These are phyloP conservation scores for Tragulus kanchil DNA, from an alignment of 2,113 vertebrate species.

Conservation along the genomic window DNA sequence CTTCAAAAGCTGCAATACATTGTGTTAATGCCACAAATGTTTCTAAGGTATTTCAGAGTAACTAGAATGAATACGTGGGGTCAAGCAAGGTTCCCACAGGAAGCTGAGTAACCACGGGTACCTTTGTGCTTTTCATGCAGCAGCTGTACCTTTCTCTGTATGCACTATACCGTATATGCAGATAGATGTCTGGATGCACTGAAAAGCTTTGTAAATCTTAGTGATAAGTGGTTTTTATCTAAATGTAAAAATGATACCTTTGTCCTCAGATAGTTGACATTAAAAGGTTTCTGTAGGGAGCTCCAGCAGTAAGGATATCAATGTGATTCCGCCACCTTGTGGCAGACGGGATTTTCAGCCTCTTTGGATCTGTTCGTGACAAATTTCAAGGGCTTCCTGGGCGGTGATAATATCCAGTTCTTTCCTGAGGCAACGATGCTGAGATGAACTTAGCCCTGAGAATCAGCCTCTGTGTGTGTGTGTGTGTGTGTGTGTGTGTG, in stretches of 20 bases:
- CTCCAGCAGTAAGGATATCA: conserved; percentile 45
- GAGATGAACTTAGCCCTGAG: background rate
- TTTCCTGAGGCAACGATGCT: background rate
- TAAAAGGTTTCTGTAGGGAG: conserved; percentile 26
- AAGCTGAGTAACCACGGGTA: background rate
- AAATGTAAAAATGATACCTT: conserved; percentile 80
- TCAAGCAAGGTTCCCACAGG: background rate
- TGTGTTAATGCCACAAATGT: conserved; percentile 44
- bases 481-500: background rate
- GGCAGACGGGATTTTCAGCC: conserved; percentile 64
- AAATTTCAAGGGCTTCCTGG: conserved; percentile 43
- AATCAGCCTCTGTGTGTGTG: background rate
- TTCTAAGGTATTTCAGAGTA: conserved; percentile 56
- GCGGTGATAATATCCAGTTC: background rate
- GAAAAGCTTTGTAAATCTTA: conserved; percentile 30
- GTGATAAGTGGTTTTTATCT: conserved; percentile 75
- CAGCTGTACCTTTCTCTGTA: background rate
- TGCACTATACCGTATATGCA: background rate
- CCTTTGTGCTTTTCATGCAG: background rate
- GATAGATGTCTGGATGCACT: conserved; percentile 3
- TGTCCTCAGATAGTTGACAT: conserved; percentile 60
- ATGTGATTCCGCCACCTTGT: conserved; percentile 79
- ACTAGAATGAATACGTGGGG: conserved; percentile 10
- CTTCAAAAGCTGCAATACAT: conserved; percentile 44
- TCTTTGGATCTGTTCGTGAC: background rate